These are phyloP conservation scores for Varanus komodoensis DNA, from an alignment of 2,113 vertebrate species.

Conservation along the genomic window DNA sequence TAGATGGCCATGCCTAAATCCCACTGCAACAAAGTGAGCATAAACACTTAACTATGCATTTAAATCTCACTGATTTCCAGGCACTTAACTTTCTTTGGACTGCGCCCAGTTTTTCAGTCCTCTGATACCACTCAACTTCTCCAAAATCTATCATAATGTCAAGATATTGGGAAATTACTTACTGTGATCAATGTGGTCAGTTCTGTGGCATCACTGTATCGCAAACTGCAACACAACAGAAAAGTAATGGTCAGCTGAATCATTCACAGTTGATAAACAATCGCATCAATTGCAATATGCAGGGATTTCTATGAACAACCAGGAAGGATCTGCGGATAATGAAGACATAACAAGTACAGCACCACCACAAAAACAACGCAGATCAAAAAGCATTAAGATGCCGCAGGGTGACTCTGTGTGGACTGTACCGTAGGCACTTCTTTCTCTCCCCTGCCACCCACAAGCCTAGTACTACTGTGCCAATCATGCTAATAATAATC, in stretches of 20 bases:
- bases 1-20: not conserved
- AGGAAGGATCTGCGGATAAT: conserved; percentile 10
- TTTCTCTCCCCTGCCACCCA: not conserved
- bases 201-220: conserved; percentile 81
- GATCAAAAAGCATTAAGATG: not conserved
- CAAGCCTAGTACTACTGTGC: not conserved
- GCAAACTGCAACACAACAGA: conserved; percentile 82
- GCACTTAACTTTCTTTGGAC: not conserved
- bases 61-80: not conserved
- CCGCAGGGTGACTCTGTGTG: not conserved
- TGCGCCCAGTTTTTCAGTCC: not conserved
- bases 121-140: not conserved
- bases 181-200: conserved; percentile 80
- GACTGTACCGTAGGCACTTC: not conserved
- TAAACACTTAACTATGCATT: not conserved
- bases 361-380: conserved; percentile 3
- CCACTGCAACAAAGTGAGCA: not conserved
- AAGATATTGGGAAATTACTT: conserved; percentile 68
- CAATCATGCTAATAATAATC: not conserved
- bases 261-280: conserved; percentile 36
- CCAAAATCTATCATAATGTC: conserved; percentile 36
- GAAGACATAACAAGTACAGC: not conserved
- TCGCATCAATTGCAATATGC: not conserved
- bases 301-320: not conserved
- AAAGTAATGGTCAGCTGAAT: conserved; percentile 64